Base-by-base conservation (phyloP, 1,140 invertebrate species). In the Aphelenchoides fujianensis region DNA sequence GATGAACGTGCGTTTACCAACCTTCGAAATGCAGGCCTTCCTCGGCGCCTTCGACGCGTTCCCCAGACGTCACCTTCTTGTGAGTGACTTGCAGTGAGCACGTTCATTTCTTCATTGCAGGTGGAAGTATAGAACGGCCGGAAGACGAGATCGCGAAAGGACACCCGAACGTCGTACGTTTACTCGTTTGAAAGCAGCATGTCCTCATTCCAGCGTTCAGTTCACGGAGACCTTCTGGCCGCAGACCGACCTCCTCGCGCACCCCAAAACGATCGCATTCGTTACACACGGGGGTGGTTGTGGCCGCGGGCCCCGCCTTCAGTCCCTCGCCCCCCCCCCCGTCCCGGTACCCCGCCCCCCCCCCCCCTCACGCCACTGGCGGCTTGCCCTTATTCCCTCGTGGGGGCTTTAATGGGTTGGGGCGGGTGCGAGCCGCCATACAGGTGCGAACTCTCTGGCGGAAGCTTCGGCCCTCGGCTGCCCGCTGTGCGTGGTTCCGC, bases 111-210 rank as follows among this genome's bases (percentile, higher is more conserved):
- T n/a, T n/a, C n/a, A n/a, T n/a, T n/a, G n/a, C n/a, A n/a, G n/a
- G n/a, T n/a, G n/a, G n/a, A n/a, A n/a, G n/a, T n/a, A 79, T 79
- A 48, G 79, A 79, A 52, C 77, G 80, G 54, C 59, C 68, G 30
- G 70, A 76, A 30, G 78, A 80, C 36, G 53, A 68, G 2, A 53
- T 77, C 23, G 68, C 74, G 9, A 57, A 71, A 19, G 72, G 68
- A 23, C 28, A 55, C 59, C n/a, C 52, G 0, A 79, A 79, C 73
- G 68, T 80, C n/a, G n/a, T n/a, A n/a, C n/a, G n/a, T n/a, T n/a
- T n/a, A n/a, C n/a, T n/a, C n/a, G n/a, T n/a, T n/a, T n/a, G n/a
- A n/a, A 70, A 32, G 0, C 0, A 32, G 31, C n/a, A 23, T 12
- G 31, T 3, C 64, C 55, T 69, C 32, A 7, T 37, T 28, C n/a